Base-by-base conservation (phyloP, 2,113 vertebrate species). In the Myotis brandtii region DNA sequence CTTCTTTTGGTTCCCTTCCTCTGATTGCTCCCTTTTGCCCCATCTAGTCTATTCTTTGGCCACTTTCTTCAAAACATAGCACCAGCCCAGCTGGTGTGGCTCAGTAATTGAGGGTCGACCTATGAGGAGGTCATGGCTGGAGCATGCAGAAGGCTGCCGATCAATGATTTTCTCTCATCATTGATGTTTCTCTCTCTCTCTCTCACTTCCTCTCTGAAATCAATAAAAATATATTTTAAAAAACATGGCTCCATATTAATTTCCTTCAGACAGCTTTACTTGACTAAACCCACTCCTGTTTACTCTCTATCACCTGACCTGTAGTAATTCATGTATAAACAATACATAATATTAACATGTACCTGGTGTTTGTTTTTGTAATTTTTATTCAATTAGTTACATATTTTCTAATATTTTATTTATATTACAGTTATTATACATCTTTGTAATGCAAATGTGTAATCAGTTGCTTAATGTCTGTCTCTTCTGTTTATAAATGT, bases 341-440 rank as follows among this genome's bases (percentile, higher is more conserved):
- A 34, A 81, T 3, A 84, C 6, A 72, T 40, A 34, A 32, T 32
- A 67, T 43, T 64, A 62, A 34, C 64, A 52, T 23, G 7, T 27
- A 64, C 40, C n/a, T 59, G 14, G 13, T 48, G 3, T 14, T 70
- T 82, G 40, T 9, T 85, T 82, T 43, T 67, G 14, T 34, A 30
- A 75, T 92, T 91, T 93, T 77, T 76, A 76, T 52, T 91, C 46
- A 82, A n/a, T 88, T 90, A n/a, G 37, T 72, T 91, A 89, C 9
- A 50, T 48, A 67, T 79, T 70, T 86, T 80, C 4, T 43, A 54
- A 46, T 62, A 62, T 76, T 66, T 82, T 64, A 73, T 83, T 43
- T 83, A 72, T 43, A 50, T 52, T 86, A 66, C 50, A 67, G 62
- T 93, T 70, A 75, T 80, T 79, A 48, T 6, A 50, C 2, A 21